These are phyloP conservation scores for Clavelina lepadiformis DNA, from an alignment of 23 tunicate species.

Conservation along the genomic window DNA sequence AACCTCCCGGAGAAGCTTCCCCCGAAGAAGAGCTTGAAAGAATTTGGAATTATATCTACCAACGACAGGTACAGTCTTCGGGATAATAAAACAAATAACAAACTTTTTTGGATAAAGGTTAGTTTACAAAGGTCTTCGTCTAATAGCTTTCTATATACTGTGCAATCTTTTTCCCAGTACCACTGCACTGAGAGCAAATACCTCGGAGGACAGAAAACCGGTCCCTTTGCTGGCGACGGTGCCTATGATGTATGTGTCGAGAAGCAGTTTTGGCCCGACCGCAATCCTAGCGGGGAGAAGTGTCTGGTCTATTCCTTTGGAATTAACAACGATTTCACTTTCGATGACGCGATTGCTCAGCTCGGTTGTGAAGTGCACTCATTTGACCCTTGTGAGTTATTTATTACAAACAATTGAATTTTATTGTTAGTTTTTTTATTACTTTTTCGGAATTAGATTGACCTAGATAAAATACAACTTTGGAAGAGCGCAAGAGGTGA, in stretches of 20 bases:
- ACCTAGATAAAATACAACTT: no score
- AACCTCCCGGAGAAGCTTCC: neutral
- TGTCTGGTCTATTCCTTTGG: slow-evolving; percentile 62
- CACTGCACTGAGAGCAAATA: slow-evolving; percentile 16
- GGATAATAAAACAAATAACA: no score
- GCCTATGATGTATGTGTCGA: slow-evolving; percentile 30
- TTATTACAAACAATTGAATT: no score
- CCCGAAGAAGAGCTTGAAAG: slow-evolving; percentile 13
- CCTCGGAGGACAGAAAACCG: slow-evolving; percentile 19
- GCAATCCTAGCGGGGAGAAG: neutral
- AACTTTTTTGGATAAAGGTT: no score
- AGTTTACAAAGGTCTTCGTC: no score
- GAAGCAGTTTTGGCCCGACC: slow-evolving; percentile 21
- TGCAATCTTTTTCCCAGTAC: slow-evolving; percentile 25
- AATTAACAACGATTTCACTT: slow-evolving; percentile 30
- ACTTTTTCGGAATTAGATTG: neutral
- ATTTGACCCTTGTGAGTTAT: slow-evolving; percentile 54
- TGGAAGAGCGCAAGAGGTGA: no score
- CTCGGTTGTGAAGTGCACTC: slow-evolving; percentile 56
- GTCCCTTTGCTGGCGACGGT: slow-evolving; percentile 21
- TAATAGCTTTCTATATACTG: no score
- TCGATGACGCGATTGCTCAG: slow-evolving; percentile 48
- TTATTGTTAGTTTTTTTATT: neutral
- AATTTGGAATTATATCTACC: slow-evolving; percentile 20
- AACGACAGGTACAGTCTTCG: slow-evolving; percentile 18